A percentile compares a stretch with the other conserved stretches of the same genome.
These are phyloP conservation scores for Sycophila texana DNA, from an alignment of 2,888 invertebrate species.

Conservation along the genomic window DNA sequence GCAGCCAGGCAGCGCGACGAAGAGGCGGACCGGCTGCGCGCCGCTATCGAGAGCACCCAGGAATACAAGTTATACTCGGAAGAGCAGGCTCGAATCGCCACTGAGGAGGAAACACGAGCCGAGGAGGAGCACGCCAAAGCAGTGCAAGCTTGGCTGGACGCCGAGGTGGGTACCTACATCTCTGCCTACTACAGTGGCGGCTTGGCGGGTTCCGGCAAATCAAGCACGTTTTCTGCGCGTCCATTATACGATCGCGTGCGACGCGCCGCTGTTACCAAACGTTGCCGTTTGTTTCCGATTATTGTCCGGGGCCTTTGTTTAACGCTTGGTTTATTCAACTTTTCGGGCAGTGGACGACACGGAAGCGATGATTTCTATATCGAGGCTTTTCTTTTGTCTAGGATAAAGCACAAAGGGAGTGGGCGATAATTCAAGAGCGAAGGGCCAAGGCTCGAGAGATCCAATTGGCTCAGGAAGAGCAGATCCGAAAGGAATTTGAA, in stretches of 20 bases:
- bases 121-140: slow-evolving; percentile 77
- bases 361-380: not conserved
- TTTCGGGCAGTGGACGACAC: not conserved
- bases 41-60: slow-evolving; percentile 70
- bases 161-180: slow-evolving; percentile 76
- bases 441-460: slow-evolving; percentile 78
- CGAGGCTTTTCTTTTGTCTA: slow-evolving; percentile 47
- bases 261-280: not conserved
- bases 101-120: slow-evolving; percentile 78
- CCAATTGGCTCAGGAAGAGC: slow-evolving; percentile 80
- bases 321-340: not conserved
- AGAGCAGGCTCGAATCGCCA: slow-evolving; percentile 78
- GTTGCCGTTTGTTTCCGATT: not conserved
- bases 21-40: slow-evolving; percentile 78
- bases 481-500: slow-evolving; percentile 83
- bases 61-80: slow-evolving; percentile 77
- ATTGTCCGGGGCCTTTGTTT: not conserved
- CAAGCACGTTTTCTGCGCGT: not conserved
- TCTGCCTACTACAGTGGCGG: not conserved
- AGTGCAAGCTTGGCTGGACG: slow-evolving; percentile 82
- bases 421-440: slow-evolving; percentile 80
- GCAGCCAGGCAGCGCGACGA: slow-evolving; percentile 80
- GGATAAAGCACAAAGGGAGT: slow-evolving; percentile 80
- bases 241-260: not conserved
- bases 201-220: not conserved